Conservation (phyloP, 1,140 invertebrate species). For the Halesus radiatus region DNA sequence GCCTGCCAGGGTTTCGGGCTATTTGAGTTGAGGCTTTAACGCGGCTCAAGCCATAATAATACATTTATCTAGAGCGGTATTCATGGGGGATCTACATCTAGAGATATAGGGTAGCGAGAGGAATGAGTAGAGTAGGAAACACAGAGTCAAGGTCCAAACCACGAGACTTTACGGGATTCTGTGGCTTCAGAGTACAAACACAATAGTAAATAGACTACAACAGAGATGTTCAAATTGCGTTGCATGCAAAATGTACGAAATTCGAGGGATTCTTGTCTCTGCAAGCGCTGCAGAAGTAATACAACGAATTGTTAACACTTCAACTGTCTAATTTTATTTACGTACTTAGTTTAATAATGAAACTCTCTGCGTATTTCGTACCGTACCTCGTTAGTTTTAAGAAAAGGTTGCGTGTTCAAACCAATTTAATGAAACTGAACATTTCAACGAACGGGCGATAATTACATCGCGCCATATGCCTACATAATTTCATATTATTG, state of each 20-base stretch:
- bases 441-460: too few relatives aligned
- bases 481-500: too few relatives aligned
- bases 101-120: too few relatives aligned
- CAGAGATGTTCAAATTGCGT: not conserved
- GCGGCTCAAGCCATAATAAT: constrained; percentile 21
- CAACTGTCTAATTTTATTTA: not conserved
- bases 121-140: not conserved
- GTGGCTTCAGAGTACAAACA: constrained; percentile 29
- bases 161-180: constrained; percentile 27
- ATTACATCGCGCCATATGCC: too few relatives aligned
- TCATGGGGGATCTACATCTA: not conserved
- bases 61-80: constrained; percentile 28
- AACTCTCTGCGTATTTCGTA: too few relatives aligned
- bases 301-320: not conserved
- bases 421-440: too few relatives aligned
- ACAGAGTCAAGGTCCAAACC: constrained; percentile 38
- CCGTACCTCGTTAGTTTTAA: too few relatives aligned
- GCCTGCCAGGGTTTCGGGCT: not conserved
- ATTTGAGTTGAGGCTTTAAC: constrained; percentile 17
- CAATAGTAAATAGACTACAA: constrained; percentile 3
- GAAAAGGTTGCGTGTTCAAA: too few relatives aligned
- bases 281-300: not conserved
- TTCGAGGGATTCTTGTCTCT: not conserved
- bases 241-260: constrained; percentile 25
- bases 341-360: too few relatives aligned